Evolutionary conservation across 2,888 invertebrate species (phyloP), one percentile per base, ranked within the genome.

Genomic region (Boloria selene): DNA sequence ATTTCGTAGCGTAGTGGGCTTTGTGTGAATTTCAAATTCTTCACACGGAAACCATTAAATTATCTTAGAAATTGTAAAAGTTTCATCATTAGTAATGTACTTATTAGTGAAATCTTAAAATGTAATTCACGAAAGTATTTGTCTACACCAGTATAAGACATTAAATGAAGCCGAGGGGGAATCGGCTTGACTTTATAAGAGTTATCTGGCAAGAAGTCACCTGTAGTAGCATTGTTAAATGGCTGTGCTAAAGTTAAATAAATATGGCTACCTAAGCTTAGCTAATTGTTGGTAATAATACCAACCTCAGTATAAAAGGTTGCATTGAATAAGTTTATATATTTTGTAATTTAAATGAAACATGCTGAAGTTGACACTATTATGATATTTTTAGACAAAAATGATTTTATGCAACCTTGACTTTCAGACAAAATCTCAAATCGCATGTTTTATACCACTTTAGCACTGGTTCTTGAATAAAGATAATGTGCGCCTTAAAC

Each of bases 391-490:
- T 59, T 47, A 49, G 16, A 59, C 38, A 17, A 38, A 42, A 58
- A 50, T 51, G 31, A 22, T 66, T 38, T 78, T 79, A 79, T 81
- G 81, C 81, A 79, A 77, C 73, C 77, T 77, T 56, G 68, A 71
- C 78, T 79, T 81, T 80, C 76, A 76, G 75, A 78, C 75, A 80
- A 60, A 76, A 82, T 82, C 80, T 85, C 79, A 74, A 83, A 85
- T 81, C 80, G 78, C 79, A 81, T 84, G 83, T 86, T 79, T 64
- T 83, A 75, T 79, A 76, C 79, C 66, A 79, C 51, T 72, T 38
- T 81, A 79, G 85, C 87, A 84, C 85, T 81, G 74, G 81, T 83
- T 87, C 84, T 83, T 77, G 61, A 88, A 85, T 87, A 88, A 87
- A 88, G 80, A 83, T 79, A 80, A 81, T 70, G 83, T 87, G 85